phyloP scores from a whole-genome alignment of 2,113 vertebrate genomes.

The Hemiprocne comata region DNA sequence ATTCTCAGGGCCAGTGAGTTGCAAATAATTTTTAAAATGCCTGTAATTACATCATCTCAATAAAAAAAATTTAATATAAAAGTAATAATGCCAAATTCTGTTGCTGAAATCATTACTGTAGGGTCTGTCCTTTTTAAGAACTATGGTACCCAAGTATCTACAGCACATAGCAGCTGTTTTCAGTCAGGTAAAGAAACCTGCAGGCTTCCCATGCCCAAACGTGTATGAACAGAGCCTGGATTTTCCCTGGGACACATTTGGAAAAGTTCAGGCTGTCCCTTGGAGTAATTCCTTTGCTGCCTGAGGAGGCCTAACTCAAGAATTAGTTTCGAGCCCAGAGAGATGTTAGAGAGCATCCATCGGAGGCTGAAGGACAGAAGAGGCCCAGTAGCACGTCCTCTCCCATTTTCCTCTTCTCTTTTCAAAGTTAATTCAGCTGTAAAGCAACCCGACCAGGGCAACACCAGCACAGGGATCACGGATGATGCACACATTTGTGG shows the following conservation, averaged over 20 bases:
- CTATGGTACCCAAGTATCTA: background rate
- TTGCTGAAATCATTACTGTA: slow-evolving; percentile 30
- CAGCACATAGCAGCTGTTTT: background rate
- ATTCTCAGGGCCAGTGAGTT: slow-evolving; percentile 86
- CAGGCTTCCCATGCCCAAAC: background rate
- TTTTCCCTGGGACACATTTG: background rate
- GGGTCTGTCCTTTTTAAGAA: background rate
- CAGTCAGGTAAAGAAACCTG: background rate
- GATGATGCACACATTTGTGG: background rate
- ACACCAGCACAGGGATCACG: rapidly evolving
- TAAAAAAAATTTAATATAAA: slow-evolving; percentile 82
- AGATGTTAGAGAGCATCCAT: background rate
- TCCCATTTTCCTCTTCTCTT: background rate
- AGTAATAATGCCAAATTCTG: slow-evolving; percentile 38
- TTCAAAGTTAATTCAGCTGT: background rate
- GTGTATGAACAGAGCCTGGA: background rate
- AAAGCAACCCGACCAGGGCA: background rate
- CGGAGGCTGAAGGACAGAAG: background rate
- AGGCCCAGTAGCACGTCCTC: background rate
- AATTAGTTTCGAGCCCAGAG: background rate
- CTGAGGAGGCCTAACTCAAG: background rate
- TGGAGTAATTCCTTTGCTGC: background rate
- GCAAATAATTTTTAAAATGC: slow-evolving; percentile 86
- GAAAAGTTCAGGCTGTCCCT: background rate
- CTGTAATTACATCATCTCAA: slow-evolving; percentile 87